Evolutionary conservation across 2,888 invertebrate genomes (phyloP).

Genomic region (Macrosoma leucophasiata): DNA sequence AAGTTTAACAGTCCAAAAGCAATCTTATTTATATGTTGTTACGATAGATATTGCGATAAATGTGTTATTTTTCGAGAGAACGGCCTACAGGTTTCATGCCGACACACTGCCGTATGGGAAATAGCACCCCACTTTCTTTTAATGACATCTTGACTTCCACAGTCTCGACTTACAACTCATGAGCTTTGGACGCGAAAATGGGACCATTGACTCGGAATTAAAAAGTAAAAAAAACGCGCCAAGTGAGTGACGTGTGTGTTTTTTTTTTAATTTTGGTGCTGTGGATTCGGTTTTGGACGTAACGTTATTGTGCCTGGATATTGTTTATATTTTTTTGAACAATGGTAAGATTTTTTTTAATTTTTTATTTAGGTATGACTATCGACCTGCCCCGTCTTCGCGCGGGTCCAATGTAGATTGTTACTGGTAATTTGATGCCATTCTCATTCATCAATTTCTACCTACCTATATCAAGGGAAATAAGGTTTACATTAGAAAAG

Average conservation of each 20-base stretch:
- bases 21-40: constrained; percentile 1
- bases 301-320: too few species aligned
- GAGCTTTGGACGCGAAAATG: constrained; percentile 19
- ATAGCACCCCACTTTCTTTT: constrained; percentile 49
- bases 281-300: constrained; percentile 7
- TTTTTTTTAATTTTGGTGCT: constrained; percentile 7
- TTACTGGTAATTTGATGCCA: too few species aligned
- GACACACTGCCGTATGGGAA: constrained; percentile 35
- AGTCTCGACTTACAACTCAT: constrained; percentile 18
- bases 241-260: constrained; percentile 14
- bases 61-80: constrained; percentile 4
- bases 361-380: too few species aligned
- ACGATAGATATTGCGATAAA: constrained; percentile 8
- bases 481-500: too few species aligned
- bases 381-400: too few species aligned
- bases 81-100: constrained; percentile 8
- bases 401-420: too few species aligned
- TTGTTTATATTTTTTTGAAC: too few species aligned
- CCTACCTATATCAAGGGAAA: too few species aligned
- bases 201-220: constrained; percentile 8
- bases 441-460: too few species aligned
- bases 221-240: constrained; percentile 10
- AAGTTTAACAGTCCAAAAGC: constrained; percentile 16
- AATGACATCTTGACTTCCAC: constrained; percentile 29
- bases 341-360: constrained; percentile 9